A percentile compares a stretch with the other conserved stretches of the same genome.
These are phyloP conservation scores for Graptemys geographica DNA, from an alignment of 2,797 vertebrate species.

Conservation along the genomic window DNA sequence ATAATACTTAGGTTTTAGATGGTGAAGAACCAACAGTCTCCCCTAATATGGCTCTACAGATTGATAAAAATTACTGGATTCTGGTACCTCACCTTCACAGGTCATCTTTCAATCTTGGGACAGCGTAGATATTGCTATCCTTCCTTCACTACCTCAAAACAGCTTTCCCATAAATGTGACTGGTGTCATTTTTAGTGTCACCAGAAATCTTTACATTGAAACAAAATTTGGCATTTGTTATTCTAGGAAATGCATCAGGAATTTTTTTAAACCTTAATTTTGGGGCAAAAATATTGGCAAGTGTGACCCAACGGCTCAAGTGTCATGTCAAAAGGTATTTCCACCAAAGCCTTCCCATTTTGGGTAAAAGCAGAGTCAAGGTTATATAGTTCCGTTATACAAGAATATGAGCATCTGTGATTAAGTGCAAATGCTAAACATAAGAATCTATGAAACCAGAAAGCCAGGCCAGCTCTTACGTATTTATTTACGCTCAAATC, in stretches of 20 bases:
- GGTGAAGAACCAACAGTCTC: neutral
- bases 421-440: slow-evolving; percentile 27
- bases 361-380: slow-evolving; percentile 39
- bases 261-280: neutral
- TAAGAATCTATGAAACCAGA: slow-evolving; percentile 35
- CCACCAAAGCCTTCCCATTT: neutral
- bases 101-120: slow-evolving; percentile 31
- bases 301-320: neutral
- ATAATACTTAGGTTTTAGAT: neutral
- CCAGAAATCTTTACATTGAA: neutral
- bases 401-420: slow-evolving; percentile 16
- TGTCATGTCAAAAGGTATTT: neutral
- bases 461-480: slow-evolving; percentile 50
- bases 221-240: neutral
- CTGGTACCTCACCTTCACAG: slow-evolving; percentile 63
- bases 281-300: neutral
- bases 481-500: slow-evolving; percentile 65
- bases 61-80: slow-evolving; percentile 12
- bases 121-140: neutral
- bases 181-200: neutral
- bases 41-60: slow-evolving; percentile 54
- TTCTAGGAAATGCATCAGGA: neutral
- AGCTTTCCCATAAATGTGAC: slow-evolving; percentile 48
- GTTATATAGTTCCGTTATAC: neutral
- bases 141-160: neutral